A percentile compares a stretch with the other conserved stretches of the same genome.
Conservation (phyloP, 1,140 invertebrate species). For the Plectrocnemia conspersa region DNA sequence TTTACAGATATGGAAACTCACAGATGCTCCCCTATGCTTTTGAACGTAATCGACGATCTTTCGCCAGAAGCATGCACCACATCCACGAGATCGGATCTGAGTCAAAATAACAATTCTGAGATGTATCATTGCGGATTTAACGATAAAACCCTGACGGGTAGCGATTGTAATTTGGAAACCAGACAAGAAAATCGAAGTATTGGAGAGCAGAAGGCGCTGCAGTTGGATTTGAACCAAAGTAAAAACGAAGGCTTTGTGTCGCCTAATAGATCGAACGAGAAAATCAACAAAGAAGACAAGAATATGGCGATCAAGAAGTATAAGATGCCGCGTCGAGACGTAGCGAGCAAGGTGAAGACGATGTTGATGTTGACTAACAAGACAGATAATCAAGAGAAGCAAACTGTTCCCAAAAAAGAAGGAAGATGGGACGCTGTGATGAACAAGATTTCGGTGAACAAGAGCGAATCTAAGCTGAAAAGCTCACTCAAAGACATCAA, state of each 20-base stretch:
- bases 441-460: slow-evolving; percentile 73
- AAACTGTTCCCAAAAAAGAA: slow-evolving; percentile 43
- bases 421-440: slow-evolving; percentile 75
- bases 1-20: slow-evolving; percentile 77
- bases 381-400: slow-evolving; percentile 46
- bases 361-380: slow-evolving; percentile 54
- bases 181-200: slow-evolving; percentile 10
- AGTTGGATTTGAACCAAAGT: neutral
- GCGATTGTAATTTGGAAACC: slow-evolving; percentile 7
- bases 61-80: slow-evolving; percentile 54
- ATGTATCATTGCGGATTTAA: slow-evolving; percentile 28
- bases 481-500: slow-evolving; percentile 71
- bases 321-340: slow-evolving; percentile 70
- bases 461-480: slow-evolving; percentile 64
- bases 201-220: neutral
- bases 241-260: slow-evolving; percentile 12
- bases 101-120: slow-evolving; percentile 34
- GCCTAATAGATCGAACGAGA: slow-evolving; percentile 27
- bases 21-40: slow-evolving; percentile 48
- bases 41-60: slow-evolving; percentile 53
- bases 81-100: slow-evolving; percentile 46
- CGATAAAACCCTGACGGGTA: slow-evolving; percentile 5
- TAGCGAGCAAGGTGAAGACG: slow-evolving; percentile 68
- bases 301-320: slow-evolving; percentile 60
- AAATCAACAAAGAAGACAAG: slow-evolving; percentile 51